Evolutionary conservation across 2,113 vertebrate species (phyloP), one percentile per base, ranked within the genome.

Genomic region (Psittacus erithacus): DNA sequence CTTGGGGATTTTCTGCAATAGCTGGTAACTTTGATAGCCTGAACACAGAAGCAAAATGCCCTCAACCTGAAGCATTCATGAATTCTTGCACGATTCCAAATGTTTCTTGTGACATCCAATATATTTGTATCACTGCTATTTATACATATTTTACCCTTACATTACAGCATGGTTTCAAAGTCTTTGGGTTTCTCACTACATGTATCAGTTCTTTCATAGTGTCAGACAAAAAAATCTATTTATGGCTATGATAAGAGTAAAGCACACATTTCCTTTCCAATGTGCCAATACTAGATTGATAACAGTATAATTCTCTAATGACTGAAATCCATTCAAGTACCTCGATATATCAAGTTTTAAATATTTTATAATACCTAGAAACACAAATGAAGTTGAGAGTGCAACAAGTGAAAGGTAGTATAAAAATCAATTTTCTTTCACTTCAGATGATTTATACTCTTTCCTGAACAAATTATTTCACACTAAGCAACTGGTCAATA

Each of bases 261-360:
- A 97, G 87, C 80, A 92, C 43, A 77, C 67, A 83, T 93, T 96
- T 97, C 89, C 92, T 96, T 96, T 93, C 78, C 76, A 64, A 71
- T 12, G 65, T 97, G 95, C 93, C 96, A 97, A 92, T 69, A 59
- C 50, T 60, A 97, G 91, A 97, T 35, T 97, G 91, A 97, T 95
- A 97, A 95, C 92, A 79, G 82, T 53, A 89, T 97, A 98, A 98
- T 98, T 95, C 93, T 96, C 91, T 96, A 97, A 97, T 96, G 96
- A 84, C 97, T 82, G 82, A 95, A 97, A 98, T 64, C 64, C 94
- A 94, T 84, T 96, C 95, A 96, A 98, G 93, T 73, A 81, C 92
- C 95, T 97, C 93, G 92, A 97, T 96, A 93, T 94, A 97, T 98
- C 97, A 97, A 96, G 89, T 97, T 95, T 96, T 97, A 97, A 98